Evolutionary conservation across 2,888 invertebrate species (phyloP), one percentile per base, ranked within the genome.

Genomic region (Chalcis sispes): DNA sequence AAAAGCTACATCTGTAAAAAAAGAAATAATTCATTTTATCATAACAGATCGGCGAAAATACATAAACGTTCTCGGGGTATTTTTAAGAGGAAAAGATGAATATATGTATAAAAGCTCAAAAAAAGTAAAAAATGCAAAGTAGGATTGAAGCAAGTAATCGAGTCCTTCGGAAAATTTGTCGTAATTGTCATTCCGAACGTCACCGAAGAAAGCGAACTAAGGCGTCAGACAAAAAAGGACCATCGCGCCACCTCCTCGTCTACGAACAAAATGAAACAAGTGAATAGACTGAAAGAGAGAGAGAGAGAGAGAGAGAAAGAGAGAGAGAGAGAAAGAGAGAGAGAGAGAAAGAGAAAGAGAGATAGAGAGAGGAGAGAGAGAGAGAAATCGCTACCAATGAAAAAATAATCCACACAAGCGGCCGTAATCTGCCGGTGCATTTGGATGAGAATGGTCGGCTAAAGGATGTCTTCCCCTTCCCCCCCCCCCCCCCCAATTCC

Each of bases 391-490:
- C 80, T 81, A 77, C 83, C 84, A 84, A 86, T 84, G 84, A 75
- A 66, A 80, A 81, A 84, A 83, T 84, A 83, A 84, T 84, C 83
- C 81, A 56, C 84, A 83, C 83, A 82, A 84, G 83, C 82, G 84
- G 81, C 80, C 83, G 85, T 85, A 86, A 85, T 85, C 85, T 83
- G 82, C 73, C 40, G 82, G 82, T 80, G 80, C 82, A 86, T 85
- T 86, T 86, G 84, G 85, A 85, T 86, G 84, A 85, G 83, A 86
- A 85, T 84, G 83, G 82, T 48, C 83, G 46, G 85, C 82, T 85
- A 84, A 85, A 85, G 84, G 85, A 84, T 84, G 85, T 83, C 82
- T 80, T 76, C 80, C 83, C 84, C 84, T 86, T 84, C 85, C 84
- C 85, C 85, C 84, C 83, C 81, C 80, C 80, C 81, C 83, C 82